Conservation (phyloP, 23 tunicate genomes). For the Trididemnum clinides region DNA sequence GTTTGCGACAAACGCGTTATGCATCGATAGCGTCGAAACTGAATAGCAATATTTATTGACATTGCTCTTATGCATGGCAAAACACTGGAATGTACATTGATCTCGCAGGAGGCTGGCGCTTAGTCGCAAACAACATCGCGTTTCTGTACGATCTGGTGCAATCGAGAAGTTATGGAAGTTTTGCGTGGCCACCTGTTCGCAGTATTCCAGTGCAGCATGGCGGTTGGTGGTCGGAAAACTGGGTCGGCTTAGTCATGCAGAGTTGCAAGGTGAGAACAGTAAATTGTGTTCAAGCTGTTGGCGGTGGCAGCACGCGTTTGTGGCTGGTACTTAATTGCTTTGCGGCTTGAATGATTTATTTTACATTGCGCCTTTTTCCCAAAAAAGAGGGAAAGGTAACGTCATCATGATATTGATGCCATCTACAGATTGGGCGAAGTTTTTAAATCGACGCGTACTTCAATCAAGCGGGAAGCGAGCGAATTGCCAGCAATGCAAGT, state of each 20-base stretch:
- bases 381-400: too few relatives aligned
- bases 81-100: too few relatives aligned
- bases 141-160: conserved; percentile 63
- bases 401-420: too few relatives aligned
- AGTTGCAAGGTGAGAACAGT: conserved; percentile 52
- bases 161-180: conserved; percentile 84
- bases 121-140: conserved; percentile 63
- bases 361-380: too few relatives aligned
- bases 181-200: conserved; percentile 42
- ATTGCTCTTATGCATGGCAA: too few relatives aligned
- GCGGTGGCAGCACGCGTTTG: too few relatives aligned
- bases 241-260: conserved; percentile 90
- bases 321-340: too few relatives aligned
- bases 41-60: too few relatives aligned
- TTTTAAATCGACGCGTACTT: conserved; percentile 54
- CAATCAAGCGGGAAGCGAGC: conserved; percentile 29
- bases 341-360: too few relatives aligned
- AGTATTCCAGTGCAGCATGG: conserved; percentile 65
- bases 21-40: too few relatives aligned
- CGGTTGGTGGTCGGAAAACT: conserved; percentile 82
- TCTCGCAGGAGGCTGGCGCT: conserved; percentile 43
- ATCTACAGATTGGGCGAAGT: conserved; percentile 94
- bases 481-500: conserved; percentile 63
- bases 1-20: too few relatives aligned
- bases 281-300: too few relatives aligned